Evolutionary conservation across 2,888 invertebrate genomes (phyloP).

Genomic region (Trissolcus japonicus): DNA sequence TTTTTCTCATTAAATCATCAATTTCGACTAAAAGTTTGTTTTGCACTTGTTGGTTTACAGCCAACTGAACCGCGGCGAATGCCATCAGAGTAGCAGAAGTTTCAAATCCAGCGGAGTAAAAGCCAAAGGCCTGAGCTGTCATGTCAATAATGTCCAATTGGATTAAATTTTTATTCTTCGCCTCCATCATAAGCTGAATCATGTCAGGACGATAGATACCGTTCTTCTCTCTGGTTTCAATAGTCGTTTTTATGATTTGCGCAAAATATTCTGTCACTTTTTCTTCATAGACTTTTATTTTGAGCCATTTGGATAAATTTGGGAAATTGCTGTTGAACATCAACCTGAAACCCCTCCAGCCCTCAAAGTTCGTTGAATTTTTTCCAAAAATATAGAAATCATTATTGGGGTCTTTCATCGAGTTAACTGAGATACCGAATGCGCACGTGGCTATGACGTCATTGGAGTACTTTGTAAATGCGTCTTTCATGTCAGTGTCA

Average conservation of each 20-base stretch:
- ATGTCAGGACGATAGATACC: conserved; percentile 16
- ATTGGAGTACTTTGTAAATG: conserved; percentile 61
- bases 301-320: conserved; percentile 5
- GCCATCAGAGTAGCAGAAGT: not conserved
- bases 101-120: not conserved
- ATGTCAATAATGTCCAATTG: not conserved
- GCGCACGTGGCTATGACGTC: conserved; percentile 68
- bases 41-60: not conserved
- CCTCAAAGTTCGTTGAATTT: conserved; percentile 50
- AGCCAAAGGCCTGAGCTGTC: not conserved
- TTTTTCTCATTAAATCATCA: not conserved
- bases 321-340: no score
- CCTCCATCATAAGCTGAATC: conserved; percentile 13
- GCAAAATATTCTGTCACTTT: conserved; percentile 57
- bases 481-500: conserved; percentile 68
- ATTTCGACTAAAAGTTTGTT: not conserved
- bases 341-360: not conserved
- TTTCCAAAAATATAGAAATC: conserved; percentile 65
- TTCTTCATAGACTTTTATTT: conserved; percentile 16
- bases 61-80: not conserved
- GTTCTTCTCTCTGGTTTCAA: not conserved
- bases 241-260: conserved; percentile 58
- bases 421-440: conserved; percentile 67
- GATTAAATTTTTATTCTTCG: not conserved
- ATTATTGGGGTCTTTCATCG: conserved; percentile 65